Percentiles rank a stretch among this genome's conserved stretches.
Conservation (phyloP, 2,797 vertebrate species). For the Fringilla coelebs region DNA sequence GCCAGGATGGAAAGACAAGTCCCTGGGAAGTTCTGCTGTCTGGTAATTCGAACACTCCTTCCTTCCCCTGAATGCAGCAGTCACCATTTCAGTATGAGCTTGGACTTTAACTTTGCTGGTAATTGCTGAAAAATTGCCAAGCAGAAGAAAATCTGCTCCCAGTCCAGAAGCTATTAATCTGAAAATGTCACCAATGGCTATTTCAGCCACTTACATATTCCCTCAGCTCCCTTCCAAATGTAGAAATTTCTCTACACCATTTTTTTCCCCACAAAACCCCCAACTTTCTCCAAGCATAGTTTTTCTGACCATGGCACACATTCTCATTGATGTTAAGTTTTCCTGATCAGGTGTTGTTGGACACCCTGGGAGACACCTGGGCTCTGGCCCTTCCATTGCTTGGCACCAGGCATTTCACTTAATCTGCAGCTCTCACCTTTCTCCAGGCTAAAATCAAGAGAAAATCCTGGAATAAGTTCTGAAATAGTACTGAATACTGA, state of each 20-base stretch:
- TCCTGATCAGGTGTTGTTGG: neutral
- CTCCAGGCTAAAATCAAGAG: neutral
- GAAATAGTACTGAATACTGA: neutral
- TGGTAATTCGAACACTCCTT: neutral
- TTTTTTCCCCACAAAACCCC: neutral
- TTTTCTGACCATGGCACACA: neutral
- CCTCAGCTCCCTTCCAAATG: neutral
- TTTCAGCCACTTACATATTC: neutral
- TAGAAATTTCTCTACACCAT: rapidly evolving
- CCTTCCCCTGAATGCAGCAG: neutral
- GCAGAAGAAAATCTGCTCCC: neutral
- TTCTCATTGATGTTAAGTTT: neutral
- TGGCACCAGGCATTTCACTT: neutral
- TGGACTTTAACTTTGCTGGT: neutral
- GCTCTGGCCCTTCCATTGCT: neutral
- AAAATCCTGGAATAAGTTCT: neutral
- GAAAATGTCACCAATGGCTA: neutral
- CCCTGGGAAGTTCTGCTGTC: neutral
- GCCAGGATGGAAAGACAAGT: neutral
- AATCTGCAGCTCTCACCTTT: neutral
- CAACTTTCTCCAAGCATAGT: neutral
- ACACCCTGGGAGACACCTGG: neutral
- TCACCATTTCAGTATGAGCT: neutral
- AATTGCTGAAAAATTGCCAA: neutral
- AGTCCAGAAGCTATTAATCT: neutral